phyloP scores from a whole-genome alignment of 2,888 invertebrate genomes.

The Andrena dorsata region DNA sequence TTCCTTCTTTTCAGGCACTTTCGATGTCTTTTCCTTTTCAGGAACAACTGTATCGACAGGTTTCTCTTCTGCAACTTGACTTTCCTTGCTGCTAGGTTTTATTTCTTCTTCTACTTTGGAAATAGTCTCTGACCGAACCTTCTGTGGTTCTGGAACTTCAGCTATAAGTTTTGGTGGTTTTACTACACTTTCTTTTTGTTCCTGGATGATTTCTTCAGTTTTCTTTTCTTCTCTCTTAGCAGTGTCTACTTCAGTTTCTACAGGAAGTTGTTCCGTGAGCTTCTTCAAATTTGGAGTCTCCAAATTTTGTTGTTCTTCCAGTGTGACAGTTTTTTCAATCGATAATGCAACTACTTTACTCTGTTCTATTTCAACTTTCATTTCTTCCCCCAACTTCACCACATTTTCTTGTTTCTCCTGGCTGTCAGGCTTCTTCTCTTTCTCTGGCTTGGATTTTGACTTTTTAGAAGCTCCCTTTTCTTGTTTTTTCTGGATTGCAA shows the following conservation, averaged over 20 bases:
- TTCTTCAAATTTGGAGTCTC: too few relatives aligned
- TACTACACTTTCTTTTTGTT: neutral
- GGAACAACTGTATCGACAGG: neutral
- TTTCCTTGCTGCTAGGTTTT: too few relatives aligned
- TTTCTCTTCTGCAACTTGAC: neutral
- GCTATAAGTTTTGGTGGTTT: neutral
- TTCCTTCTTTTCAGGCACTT: slow-evolving; percentile 20
- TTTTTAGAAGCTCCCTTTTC: slow-evolving; percentile 14
- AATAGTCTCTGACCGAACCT: neutral
- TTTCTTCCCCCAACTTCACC: too few relatives aligned
- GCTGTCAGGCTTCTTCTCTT: neutral
- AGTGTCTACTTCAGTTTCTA: too few relatives aligned
- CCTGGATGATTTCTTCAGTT: neutral
- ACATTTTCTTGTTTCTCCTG: neutral
- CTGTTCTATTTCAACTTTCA: too few relatives aligned
- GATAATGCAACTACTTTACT: too few relatives aligned
- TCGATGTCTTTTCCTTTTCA: slow-evolving; percentile 10
- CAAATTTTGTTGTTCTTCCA: too few relatives aligned
- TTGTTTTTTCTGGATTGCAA: neutral
- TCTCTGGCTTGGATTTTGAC: neutral
- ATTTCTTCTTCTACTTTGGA: too few relatives aligned
- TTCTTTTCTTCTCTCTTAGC: too few relatives aligned
- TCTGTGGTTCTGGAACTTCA: neutral
- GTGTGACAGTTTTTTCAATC: too few relatives aligned
- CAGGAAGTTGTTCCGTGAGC: too few relatives aligned